Evolutionary conservation across 2,888 invertebrate genomes (phyloP).

Genomic region (Embidobia sp.): DNA sequence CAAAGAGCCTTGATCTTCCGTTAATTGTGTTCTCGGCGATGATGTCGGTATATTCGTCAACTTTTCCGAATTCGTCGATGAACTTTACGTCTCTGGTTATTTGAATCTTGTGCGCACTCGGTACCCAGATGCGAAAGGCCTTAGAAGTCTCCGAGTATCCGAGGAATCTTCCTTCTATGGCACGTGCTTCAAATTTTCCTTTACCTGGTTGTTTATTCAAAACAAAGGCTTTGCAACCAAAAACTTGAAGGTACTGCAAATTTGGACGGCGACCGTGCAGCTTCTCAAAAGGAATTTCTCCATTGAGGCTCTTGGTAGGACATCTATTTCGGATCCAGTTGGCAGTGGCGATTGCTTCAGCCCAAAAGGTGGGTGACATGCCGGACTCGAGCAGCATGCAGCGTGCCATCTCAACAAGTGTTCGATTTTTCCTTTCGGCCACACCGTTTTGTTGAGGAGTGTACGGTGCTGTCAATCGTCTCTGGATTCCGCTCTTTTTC

Average conservation of each 20-base stretch:
- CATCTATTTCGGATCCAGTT: neutral
- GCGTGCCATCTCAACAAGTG: conserved; percentile 8
- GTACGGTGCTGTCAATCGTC: conserved; percentile 47
- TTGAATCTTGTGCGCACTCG: conserved; percentile 8
- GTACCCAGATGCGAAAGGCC: conserved; percentile 56
- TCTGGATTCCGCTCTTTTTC: neutral
- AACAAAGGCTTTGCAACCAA: neutral
- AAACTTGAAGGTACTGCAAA: neutral
- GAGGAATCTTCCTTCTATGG: conserved; percentile 44
- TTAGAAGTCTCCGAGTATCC: conserved; percentile 58
- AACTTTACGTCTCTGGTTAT: conserved; percentile 59
- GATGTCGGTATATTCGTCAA: conserved; percentile 1
- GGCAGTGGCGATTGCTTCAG: conserved; percentile 1
- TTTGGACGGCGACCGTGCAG: neutral
- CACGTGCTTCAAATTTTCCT: conserved; percentile 54
- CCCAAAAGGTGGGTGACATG: conserved; percentile 1
- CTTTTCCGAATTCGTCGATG: neutral
- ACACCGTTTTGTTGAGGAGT: conserved; percentile 26
- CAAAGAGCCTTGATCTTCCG: neutral
- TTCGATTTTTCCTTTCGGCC: conserved; percentile 22
- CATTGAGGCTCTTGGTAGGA: conserved; percentile 1
- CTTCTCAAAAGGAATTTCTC: neutral
- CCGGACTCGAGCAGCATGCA: conserved; percentile 10
- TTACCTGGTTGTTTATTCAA: conserved; percentile 34
- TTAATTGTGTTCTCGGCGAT: conserved; percentile 1